Percentiles rank a stretch among this genome's conserved stretches.
phyloP scores from a whole-genome alignment of 2,113 vertebrate species.

The Psilopogon haemacephalus region DNA sequence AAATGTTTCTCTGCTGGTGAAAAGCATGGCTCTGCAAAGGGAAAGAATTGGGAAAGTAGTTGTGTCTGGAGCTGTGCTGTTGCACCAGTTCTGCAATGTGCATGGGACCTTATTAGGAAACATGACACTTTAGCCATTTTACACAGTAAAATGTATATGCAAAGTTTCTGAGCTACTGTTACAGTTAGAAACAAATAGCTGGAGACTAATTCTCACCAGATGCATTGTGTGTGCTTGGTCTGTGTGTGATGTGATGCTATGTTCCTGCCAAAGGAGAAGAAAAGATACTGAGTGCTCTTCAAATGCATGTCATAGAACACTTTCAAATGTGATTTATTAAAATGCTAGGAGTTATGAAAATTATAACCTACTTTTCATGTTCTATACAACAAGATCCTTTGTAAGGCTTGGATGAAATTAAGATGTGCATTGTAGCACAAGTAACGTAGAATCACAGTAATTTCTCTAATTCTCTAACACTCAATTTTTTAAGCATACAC shows the following conservation, averaged over 20 bases:
- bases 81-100: neutral
- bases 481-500: neutral
- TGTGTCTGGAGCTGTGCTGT: neutral
- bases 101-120: neutral
- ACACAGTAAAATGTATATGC: neutral
- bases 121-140: neutral
- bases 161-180: neutral
- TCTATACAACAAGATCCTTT: neutral
- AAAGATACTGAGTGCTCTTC: neutral
- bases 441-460: neutral
- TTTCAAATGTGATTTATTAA: neutral
- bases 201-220: neutral
- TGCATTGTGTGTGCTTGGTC: fast-evolving
- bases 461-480: neutral
- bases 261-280: neutral
- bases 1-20: neutral
- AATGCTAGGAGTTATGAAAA: neutral
- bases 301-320: neutral
- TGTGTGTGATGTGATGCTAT: neutral
- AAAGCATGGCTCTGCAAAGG: neutral
- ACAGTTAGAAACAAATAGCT: neutral
- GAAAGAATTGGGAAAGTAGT: neutral
- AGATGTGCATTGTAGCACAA: neutral
- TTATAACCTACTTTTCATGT: neutral
- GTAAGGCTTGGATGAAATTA: neutral